Conservation (phyloP, 2,113 vertebrate species). For the Microtus montanus region DNA sequence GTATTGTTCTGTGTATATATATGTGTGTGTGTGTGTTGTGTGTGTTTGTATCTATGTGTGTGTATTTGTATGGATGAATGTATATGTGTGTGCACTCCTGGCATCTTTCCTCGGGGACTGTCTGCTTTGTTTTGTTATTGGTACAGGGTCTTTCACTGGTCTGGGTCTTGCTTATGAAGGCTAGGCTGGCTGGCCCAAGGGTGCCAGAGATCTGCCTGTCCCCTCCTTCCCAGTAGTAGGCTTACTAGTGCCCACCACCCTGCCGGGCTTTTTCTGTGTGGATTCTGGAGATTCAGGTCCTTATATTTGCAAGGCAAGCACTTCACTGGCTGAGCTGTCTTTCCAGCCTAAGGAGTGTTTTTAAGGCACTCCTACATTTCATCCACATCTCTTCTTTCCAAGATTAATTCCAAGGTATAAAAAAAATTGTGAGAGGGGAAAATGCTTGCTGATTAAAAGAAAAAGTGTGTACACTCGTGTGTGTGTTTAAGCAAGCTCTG, state of each 20-base stretch:
- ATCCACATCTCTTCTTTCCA: not conserved
- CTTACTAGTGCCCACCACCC: not conserved
- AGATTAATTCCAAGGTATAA: not conserved
- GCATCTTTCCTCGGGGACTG: too few relatives aligned
- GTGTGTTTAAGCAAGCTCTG: slow-evolving; percentile 10
- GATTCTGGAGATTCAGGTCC: not conserved
- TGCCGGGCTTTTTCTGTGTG: not conserved
- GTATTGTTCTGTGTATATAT: not conserved
- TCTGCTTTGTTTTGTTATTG: not conserved
- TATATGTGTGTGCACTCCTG: not conserved
- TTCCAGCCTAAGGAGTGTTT: not conserved
- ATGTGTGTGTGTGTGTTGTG: not conserved
- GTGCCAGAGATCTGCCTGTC: too few relatives aligned
- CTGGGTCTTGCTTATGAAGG: too few relatives aligned
- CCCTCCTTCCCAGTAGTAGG: not conserved
- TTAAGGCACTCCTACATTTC: not conserved
- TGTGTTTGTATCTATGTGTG: not conserved
- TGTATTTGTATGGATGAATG: not conserved
- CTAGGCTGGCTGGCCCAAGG: not conserved
- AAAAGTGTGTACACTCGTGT: not conserved
- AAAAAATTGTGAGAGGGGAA: slow-evolving; percentile 28
- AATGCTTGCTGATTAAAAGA: not conserved
- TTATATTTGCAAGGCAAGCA: not conserved
- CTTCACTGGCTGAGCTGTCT: not conserved
- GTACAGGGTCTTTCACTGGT: too few relatives aligned